These are phyloP conservation scores for Hepsetus odoe DNA, from an alignment of 2,113 vertebrate genomes.

Conservation along the genomic window DNA sequence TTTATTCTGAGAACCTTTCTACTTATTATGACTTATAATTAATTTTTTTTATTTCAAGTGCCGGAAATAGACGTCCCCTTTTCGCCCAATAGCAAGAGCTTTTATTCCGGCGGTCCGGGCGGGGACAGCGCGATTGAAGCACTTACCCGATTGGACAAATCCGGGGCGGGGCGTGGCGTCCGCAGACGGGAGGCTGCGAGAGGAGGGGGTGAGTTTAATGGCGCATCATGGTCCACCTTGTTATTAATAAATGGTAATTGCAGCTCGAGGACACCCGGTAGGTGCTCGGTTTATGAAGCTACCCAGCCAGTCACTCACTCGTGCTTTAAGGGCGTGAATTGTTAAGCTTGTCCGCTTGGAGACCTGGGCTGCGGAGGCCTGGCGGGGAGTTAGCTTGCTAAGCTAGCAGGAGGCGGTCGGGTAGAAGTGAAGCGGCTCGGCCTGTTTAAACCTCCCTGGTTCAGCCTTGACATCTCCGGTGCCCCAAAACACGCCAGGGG, in stretches of 20 bases:
- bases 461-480: background rate
- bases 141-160: conserved; percentile 9
- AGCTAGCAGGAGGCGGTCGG: conserved; percentile 25
- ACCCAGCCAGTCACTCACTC: background rate
- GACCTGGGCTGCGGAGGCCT: conserved; percentile 16
- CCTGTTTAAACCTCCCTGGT: background rate
- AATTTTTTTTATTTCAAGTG: too few species aligned
- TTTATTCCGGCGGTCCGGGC: background rate
- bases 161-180: conserved; percentile 2
- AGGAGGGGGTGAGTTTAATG: conserved; percentile 41
- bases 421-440: background rate
- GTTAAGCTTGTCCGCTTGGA: background rate
- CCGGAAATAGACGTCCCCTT: too few species aligned
- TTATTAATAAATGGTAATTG: conserved; percentile 38
- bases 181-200: conserved; percentile 22
- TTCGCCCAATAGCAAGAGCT: background rate
- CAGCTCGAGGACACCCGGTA: background rate
- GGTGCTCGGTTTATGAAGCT: background rate
- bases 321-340: background rate
- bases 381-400: conserved; percentile 20
- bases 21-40: too few species aligned
- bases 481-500: background rate
- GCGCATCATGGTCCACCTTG: conserved; percentile 39
- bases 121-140: background rate
- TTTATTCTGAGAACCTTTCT: too few species aligned